Percentiles rank a stretch among this genome's conserved stretches.
phyloP scores from a whole-genome alignment of 1,140 invertebrate genomes.

The Atta cephalotes region DNA sequence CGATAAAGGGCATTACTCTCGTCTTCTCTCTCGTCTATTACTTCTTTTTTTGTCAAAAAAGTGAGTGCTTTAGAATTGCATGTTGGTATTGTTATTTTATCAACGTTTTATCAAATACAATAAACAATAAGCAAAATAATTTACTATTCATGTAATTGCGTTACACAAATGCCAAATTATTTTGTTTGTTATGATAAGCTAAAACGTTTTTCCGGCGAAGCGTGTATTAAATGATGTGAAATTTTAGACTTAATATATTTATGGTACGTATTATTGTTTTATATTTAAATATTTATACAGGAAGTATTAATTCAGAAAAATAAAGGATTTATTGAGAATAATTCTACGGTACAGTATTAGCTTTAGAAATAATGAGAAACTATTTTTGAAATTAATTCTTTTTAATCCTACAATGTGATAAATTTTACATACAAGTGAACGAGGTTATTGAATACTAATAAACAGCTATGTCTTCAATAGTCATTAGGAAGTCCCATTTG shows the following conservation, averaged over 20 bases:
- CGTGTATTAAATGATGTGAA: no score
- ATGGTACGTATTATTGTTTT: no score
- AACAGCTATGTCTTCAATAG: no score
- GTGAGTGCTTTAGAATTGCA: conserved; percentile 81
- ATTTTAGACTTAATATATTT: not conserved
- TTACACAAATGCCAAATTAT: no score
- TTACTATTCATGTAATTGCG: not conserved
- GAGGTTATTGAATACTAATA: no score
- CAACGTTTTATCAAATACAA: not conserved
- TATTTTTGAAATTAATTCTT: conserved; percentile 8
- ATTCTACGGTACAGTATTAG: not conserved
- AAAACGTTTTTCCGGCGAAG: no score
- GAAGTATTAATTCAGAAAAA: not conserved
- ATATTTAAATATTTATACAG: not conserved
- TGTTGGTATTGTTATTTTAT: not conserved
- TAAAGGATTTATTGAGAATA: not conserved
- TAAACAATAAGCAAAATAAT: not conserved
- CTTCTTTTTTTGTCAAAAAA: conserved; percentile 88
- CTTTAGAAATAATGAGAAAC: not conserved
- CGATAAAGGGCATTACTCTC: conserved; percentile 87
- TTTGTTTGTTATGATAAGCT: no score
- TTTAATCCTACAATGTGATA: no score
- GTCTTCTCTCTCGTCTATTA: conserved; percentile 88
- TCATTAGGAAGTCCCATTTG: no score
- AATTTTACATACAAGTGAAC: no score